phyloP scores from a whole-genome alignment of 2,797 vertebrate species.

The Pogoniulus pusillus region DNA sequence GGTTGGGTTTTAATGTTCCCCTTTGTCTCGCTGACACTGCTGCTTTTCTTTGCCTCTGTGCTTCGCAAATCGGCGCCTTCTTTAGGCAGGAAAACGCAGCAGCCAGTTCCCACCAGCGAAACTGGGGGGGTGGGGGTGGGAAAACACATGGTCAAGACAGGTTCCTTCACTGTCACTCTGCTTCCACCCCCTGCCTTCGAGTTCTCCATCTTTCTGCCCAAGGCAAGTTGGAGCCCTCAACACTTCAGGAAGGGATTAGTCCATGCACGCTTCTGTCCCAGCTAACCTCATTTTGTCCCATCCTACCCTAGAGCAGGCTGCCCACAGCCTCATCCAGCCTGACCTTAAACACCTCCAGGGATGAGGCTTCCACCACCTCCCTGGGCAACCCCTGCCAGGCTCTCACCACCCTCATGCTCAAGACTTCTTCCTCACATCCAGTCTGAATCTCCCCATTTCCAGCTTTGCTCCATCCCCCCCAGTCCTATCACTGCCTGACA shows the following conservation, averaged over 20 bases:
- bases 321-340: too few relatives aligned
- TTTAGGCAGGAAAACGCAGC: slow-evolving; percentile 2
- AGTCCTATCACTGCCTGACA: too few relatives aligned
- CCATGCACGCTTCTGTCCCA: not conserved
- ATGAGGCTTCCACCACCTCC: too few relatives aligned
- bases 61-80: not conserved
- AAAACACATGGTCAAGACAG: fast-evolving
- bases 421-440: too few relatives aligned
- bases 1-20: slow-evolving; percentile 48
- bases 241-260: not conserved
- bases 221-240: not conserved
- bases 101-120: slow-evolving; percentile 6
- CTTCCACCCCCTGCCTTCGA: not conserved
- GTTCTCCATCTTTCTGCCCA: not conserved
- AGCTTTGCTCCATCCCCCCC: too few relatives aligned
- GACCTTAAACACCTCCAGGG: too few relatives aligned
- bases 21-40: slow-evolving; percentile 52
- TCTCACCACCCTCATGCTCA: too few relatives aligned
- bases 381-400: too few relatives aligned
- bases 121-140: not conserved
- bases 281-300: not conserved
- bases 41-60: not conserved
- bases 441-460: too few relatives aligned
- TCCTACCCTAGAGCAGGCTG: too few relatives aligned
- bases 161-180: not conserved